Percentiles rank a stretch among this genome's conserved stretches.
phyloP scores from a whole-genome alignment of 2,113 vertebrate species.

The Varanus salvator region DNA sequence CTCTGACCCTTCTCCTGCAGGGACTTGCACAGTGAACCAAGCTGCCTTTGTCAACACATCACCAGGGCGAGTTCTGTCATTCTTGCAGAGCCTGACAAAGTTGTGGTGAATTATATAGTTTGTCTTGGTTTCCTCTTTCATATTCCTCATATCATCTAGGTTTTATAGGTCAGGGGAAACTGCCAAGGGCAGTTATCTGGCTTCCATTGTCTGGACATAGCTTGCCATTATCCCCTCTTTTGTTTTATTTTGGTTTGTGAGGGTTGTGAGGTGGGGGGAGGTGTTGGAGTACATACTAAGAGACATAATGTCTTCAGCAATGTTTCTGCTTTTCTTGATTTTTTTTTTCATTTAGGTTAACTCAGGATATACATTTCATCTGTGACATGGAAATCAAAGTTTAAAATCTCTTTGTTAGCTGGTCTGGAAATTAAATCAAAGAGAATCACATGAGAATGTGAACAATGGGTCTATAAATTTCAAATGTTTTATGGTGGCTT shows the following conservation, averaged over 20 bases:
- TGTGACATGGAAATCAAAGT: background rate
- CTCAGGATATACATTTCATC: accelerated
- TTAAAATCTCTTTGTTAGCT: background rate
- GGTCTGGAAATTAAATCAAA: background rate
- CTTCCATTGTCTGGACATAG: background rate
- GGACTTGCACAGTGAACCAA: no score
- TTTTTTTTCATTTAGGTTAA: constrained; percentile 4
- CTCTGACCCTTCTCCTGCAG: no score
- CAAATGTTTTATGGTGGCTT: background rate
- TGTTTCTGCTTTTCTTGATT: background rate
- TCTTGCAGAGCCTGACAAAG: background rate
- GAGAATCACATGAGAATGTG: background rate
- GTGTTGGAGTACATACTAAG: background rate
- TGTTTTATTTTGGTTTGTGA: no score
- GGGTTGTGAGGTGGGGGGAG: background rate
- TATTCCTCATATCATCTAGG: background rate
- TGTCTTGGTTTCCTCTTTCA: background rate
- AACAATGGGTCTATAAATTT: background rate
- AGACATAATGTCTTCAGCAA: background rate
- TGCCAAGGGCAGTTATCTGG: constrained; percentile 6
- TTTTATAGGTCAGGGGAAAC: background rate
- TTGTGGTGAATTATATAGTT: background rate
- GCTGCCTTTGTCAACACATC: no score
- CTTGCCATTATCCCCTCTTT: background rate
- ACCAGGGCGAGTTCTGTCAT: no score